These are phyloP conservation scores for Lacerta viridis DNA, from an alignment of 2,797 vertebrate genomes.

Conservation along the genomic window DNA sequence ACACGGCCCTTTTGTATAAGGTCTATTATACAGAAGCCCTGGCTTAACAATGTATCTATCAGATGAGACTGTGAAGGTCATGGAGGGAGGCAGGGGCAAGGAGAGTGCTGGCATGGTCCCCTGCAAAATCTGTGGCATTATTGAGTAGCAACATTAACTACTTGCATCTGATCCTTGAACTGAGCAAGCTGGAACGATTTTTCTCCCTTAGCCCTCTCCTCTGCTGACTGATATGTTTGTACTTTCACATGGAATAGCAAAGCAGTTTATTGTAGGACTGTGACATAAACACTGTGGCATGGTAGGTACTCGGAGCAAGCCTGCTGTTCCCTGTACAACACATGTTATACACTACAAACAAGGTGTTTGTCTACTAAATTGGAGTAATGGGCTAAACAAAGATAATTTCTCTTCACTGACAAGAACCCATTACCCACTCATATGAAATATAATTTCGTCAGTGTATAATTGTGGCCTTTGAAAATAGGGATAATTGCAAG, in stretches of 20 bases:
- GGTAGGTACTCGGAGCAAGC: not conserved
- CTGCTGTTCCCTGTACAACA: conserved; percentile 49
- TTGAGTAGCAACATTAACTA: not conserved
- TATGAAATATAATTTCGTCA: conserved; percentile 48
- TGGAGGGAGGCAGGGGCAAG: not conserved
- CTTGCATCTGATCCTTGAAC: not conserved
- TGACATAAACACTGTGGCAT: conserved; percentile 17
- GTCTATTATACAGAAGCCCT: not conserved
- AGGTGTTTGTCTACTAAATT: conserved; percentile 42
- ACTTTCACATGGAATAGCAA: conserved; percentile 29
- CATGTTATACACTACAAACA: conserved; percentile 27
- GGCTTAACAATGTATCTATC: not conserved
- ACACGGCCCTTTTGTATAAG: not conserved
- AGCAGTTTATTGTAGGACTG: not conserved
- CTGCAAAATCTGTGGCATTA: not conserved
- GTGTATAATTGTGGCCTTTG: conserved; percentile 48
- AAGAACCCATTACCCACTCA: conserved; percentile 52
- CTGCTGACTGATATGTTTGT: conserved; percentile 14
- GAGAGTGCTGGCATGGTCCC: not conserved
- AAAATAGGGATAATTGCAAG: conserved; percentile 59
- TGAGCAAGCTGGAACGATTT: not conserved
- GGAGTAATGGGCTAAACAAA: conserved; percentile 65
- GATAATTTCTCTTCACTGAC: conserved; percentile 60
- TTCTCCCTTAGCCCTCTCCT: not conserved
- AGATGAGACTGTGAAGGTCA: not conserved